These are phyloP conservation scores for Forbesichthys agassizii DNA, from an alignment of 2,113 vertebrate species.

Conservation along the genomic window DNA sequence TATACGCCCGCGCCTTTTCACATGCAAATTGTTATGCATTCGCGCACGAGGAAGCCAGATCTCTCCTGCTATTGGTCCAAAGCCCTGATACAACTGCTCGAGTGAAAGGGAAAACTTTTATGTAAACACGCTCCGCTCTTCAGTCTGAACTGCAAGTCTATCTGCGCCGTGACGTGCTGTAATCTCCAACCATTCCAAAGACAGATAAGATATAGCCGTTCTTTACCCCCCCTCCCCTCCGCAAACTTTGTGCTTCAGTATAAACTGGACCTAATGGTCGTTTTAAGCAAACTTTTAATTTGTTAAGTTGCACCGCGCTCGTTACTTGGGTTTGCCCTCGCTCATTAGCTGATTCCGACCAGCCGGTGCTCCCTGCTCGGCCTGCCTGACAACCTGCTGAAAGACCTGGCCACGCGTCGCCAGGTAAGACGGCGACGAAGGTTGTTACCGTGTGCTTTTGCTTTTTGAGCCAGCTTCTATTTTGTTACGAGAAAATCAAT, in stretches of 20 bases:
- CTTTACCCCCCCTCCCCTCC: background rate
- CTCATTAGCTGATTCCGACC: slow-evolving; percentile 52
- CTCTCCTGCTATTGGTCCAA: slow-evolving; percentile 67
- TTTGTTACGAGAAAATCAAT: background rate
- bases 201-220: background rate
- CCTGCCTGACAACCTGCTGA: background rate
- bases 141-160: slow-evolving; percentile 57
- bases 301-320: background rate
- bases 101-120: slow-evolving; percentile 51
- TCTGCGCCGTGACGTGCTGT: background rate
- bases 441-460: slow-evolving; percentile 6
- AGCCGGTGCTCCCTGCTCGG: slow-evolving; percentile 39
- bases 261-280: slow-evolving; percentile 6
- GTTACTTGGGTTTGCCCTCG: slow-evolving; percentile 3
- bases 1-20: slow-evolving; percentile 53
- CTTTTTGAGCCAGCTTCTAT: background rate
- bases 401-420: slow-evolving; percentile 30
- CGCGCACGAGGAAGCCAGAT: slow-evolving; percentile 17
- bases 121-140: slow-evolving; percentile 41
- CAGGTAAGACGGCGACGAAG: slow-evolving; percentile 39
- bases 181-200: background rate
- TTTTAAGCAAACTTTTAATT: background rate
- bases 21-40: slow-evolving; percentile 65
- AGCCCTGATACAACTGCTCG: slow-evolving; percentile 34
- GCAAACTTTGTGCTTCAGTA: background rate